Conservation (phyloP, 2,888 invertebrate genomes). For the Heliconius charithonia region DNA sequence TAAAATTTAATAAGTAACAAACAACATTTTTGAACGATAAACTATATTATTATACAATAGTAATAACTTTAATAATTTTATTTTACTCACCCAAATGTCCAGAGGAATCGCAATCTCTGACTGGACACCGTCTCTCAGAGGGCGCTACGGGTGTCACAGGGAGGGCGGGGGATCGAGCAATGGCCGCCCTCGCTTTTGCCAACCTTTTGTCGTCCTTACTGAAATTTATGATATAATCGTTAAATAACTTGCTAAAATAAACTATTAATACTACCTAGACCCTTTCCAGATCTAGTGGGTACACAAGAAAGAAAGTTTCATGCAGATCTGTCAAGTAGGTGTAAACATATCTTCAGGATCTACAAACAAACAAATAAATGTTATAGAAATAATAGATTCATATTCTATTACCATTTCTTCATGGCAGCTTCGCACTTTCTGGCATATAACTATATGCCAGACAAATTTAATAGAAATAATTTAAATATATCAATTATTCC, state of each 20-base stretch:
- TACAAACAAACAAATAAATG: too few relatives aligned
- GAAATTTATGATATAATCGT: conserved; percentile 39
- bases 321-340: too few relatives aligned
- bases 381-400: too few relatives aligned
- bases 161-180: conserved; percentile 59
- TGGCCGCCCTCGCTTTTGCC: conserved; percentile 55
- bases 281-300: too few relatives aligned
- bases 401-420: too few relatives aligned
- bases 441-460: too few relatives aligned
- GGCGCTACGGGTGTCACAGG: conserved; percentile 61
- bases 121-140: conserved; percentile 90
- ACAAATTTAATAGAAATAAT: neutral
- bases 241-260: neutral
- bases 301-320: too few relatives aligned
- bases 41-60: too few relatives aligned
- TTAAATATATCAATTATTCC: neutral
- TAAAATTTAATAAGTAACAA: too few relatives aligned
- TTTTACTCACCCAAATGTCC: conserved; percentile 88
- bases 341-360: too few relatives aligned
- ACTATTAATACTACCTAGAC: neutral
- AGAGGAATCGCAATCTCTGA: conserved; percentile 93
- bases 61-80: neutral
- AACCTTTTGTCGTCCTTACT: conserved; percentile 68
- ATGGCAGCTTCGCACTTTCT: neutral
- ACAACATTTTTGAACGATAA: too few relatives aligned